phyloP scores from a whole-genome alignment of 2,113 vertebrate species.

The Ciconia maguari region DNA sequence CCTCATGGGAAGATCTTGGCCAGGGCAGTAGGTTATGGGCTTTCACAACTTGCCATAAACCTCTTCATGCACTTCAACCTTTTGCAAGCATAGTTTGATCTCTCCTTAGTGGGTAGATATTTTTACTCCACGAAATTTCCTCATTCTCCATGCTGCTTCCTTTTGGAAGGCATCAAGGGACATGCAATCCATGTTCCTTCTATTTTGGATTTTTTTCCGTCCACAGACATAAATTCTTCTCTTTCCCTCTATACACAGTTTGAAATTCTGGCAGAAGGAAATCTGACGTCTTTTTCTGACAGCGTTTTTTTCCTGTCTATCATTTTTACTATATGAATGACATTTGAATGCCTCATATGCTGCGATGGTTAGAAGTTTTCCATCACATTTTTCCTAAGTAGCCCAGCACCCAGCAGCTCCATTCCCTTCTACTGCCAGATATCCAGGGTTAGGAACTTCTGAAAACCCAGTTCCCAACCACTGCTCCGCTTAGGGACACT shows the following conservation, averaged over 20 bases:
- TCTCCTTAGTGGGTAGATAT: neutral
- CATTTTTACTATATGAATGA: neutral
- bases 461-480: neutral
- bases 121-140: conserved; percentile 27
- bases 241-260: neutral
- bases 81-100: neutral
- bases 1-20: neutral
- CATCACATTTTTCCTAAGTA: neutral
- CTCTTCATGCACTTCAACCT: neutral
- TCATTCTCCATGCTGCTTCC: neutral
- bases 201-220: neutral
- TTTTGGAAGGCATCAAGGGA: conserved; percentile 3
- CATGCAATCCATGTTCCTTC: neutral
- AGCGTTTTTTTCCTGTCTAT: neutral
- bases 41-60: neutral
- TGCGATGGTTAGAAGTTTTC: neutral
- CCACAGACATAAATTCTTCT: neutral
- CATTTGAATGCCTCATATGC: neutral
- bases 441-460: neutral
- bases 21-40: neutral
- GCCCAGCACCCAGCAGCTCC: neutral
- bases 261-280: neutral
- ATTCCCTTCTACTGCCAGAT: neutral
- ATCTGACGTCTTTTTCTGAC: neutral
- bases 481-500: rapidly evolving